Evolutionary conservation across 1,140 invertebrate genomes (phyloP), one percentile per base, ranked within the genome.

Genomic region (Plodia interpunctella): DNA sequence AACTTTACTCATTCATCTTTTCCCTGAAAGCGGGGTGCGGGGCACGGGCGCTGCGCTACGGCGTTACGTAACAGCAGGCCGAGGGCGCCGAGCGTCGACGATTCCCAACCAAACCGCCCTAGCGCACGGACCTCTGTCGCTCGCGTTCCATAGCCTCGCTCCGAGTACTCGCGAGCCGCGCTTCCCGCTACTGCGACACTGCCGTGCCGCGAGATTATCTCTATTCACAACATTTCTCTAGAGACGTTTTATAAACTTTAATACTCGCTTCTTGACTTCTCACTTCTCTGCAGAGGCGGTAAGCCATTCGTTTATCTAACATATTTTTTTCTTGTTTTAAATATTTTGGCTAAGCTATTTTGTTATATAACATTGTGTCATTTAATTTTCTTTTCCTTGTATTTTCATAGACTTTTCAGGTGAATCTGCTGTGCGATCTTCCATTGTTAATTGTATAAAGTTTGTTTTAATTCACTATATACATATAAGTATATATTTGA

Each of bases 1-100:
- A 87, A 87, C 80, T 86, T 87, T 83, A 68, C 81, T 80, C 84
- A 87, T 86, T 87, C 83, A 87, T 88, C 84, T 86, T 85, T 87
- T 86, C 84, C 81, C 81, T 76, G 78, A 82, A 80, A 75, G 81
- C 70, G 84, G 81, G 81, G 81, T 66, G 81, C 58, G 80, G 79
- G 79, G 78, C 55, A 6, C 74, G 74, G 82, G 79, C 80, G 79
- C 84, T 80, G 79, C 80, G 69, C 73, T 68, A 74, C 65, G 63
- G 65, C 49, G 75, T 85, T 83, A 85, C 65, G 62, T 86, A 86
- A 87, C 71, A 63, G 60, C 63, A 65, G 21, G 70, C 10, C 21
- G 74, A 78, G 80, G 76, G 75, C 72, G 75, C 78, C 72, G 74
- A 32, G 30, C 2, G 30, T 9, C 30, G 8, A 70, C 62, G 68